Evolutionary conservation across 2,888 invertebrate species (phyloP).

Genomic region (Cephus sareptanus): DNA sequence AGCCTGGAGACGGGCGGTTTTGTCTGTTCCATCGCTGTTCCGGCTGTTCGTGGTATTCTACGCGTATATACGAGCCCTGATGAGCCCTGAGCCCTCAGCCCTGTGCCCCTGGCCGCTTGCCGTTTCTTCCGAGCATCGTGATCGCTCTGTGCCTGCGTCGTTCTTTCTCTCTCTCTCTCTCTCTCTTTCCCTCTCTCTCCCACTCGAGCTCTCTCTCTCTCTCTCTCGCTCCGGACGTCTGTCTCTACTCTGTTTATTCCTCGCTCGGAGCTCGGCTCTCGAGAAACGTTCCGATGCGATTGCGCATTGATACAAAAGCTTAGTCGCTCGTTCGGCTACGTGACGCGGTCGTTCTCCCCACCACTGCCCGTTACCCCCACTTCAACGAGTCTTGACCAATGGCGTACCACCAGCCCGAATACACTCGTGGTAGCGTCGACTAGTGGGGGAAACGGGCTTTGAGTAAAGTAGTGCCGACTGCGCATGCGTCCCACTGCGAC

Average conservation of each 20-base stretch:
- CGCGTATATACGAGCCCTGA: constrained; percentile 51
- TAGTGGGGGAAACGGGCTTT: constrained; percentile 26
- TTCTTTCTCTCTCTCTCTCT: constrained; percentile 31
- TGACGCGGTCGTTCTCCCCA: constrained; percentile 40
- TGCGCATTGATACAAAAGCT: constrained; percentile 59
- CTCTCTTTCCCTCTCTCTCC: constrained; percentile 37
- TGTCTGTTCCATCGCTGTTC: constrained; percentile 63
- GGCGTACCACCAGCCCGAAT: constrained; percentile 36
- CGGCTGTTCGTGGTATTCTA: constrained; percentile 34
- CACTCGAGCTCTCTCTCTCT: constrained; percentile 31
- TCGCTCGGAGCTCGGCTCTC: constrained; percentile 53
- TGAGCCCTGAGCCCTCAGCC: constrained; percentile 61
- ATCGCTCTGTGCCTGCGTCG: constrained; percentile 38
- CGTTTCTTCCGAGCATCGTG: constrained; percentile 60
- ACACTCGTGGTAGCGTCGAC: constrained; percentile 18
- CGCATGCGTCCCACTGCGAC: constrained; percentile 41
- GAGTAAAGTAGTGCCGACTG: constrained; percentile 42
- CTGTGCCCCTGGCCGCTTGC: constrained; percentile 62
- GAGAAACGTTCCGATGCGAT: constrained; percentile 60
- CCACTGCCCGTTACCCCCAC: constrained; percentile 18
- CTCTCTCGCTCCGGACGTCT: constrained; percentile 30
- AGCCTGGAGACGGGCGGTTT: constrained; percentile 73
- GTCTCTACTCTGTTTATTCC: constrained; percentile 58
- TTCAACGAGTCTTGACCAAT: constrained; percentile 35
- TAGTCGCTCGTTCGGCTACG: constrained; percentile 48